Percentiles rank a stretch among this genome's conserved stretches.
Conservation (phyloP, 1,140 invertebrate genomes). For the Macrocentrus cingulum region DNA sequence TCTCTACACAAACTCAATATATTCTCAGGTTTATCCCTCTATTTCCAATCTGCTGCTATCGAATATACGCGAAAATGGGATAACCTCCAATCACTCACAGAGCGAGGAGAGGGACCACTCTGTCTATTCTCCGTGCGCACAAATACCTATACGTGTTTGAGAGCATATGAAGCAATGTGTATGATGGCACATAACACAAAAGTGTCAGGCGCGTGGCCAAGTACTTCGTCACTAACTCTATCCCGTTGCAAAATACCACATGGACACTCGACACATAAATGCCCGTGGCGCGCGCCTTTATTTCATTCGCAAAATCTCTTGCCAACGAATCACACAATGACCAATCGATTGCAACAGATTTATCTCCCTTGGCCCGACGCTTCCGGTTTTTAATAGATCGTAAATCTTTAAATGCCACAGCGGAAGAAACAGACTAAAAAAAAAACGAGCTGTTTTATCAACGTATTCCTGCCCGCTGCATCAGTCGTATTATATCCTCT, state of each 20-base stretch:
- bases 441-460: conserved; percentile 6
- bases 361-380: conserved; percentile 10
- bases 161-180: no score
- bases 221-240: background rate
- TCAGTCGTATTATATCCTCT: conserved; percentile 22
- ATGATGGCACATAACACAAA: background rate
- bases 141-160: background rate
- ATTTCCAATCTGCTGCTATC: conserved; percentile 23
- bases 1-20: conserved; percentile 8
- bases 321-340: conserved; percentile 30
- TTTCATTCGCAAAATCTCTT: conserved; percentile 26
- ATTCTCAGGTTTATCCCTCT: conserved; percentile 22
- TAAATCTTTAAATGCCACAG: conserved; percentile 4
- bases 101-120: background rate
- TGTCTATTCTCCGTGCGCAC: background rate
- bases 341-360: conserved; percentile 29
- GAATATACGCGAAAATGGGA: conserved; percentile 22
- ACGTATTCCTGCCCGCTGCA: background rate
- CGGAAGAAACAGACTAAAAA: background rate
- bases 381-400: background rate
- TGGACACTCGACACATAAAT: conserved; percentile 2
- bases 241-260: background rate
- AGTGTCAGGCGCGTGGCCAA: background rate
- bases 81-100: conserved; percentile 16
- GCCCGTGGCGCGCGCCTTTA: conserved; percentile 15